Evolutionary conservation across 2,888 invertebrate species (phyloP).

Genomic region (Dermolepida albohirtum): DNA sequence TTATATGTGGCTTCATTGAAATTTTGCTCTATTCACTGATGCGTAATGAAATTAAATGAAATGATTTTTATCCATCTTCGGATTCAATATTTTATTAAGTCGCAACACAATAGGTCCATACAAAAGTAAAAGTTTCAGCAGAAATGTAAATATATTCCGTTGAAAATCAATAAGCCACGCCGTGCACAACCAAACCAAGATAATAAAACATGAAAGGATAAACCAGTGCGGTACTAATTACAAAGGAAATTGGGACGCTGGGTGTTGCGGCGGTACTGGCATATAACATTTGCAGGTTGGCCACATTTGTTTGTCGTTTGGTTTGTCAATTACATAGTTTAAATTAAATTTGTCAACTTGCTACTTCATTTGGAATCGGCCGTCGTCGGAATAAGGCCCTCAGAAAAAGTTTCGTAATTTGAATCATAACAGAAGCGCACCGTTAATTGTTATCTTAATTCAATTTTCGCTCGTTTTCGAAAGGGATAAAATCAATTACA

Average conservation of each 20-base stretch:
- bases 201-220: constrained; percentile 42
- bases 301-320: constrained; percentile 43
- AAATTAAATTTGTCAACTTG: constrained; percentile 37
- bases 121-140: constrained; percentile 16
- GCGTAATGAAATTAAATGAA: too few relatives aligned
- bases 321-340: constrained; percentile 43
- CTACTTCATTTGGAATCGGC: not conserved
- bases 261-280: constrained; percentile 33
- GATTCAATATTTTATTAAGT: too few relatives aligned
- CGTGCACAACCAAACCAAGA: constrained; percentile 30
- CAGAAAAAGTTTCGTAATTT: constrained; percentile 24
- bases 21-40: too few relatives aligned
- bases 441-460: constrained; percentile 33
- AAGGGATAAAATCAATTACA: constrained; percentile 26
- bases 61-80: too few relatives aligned
- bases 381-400: not conserved
- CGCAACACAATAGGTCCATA: not conserved
- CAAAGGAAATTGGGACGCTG: constrained; percentile 37
- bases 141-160: constrained; percentile 13
- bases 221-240: constrained; percentile 42
- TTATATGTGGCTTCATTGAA: too few relatives aligned
- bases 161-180: constrained; percentile 27
- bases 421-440: constrained; percentile 33
- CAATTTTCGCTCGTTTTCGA: constrained; percentile 24
- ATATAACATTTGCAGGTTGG: constrained; percentile 43